These are phyloP conservation scores for Buphagus erythrorhynchus DNA, from an alignment of 2,797 vertebrate genomes.

Conservation along the genomic window DNA sequence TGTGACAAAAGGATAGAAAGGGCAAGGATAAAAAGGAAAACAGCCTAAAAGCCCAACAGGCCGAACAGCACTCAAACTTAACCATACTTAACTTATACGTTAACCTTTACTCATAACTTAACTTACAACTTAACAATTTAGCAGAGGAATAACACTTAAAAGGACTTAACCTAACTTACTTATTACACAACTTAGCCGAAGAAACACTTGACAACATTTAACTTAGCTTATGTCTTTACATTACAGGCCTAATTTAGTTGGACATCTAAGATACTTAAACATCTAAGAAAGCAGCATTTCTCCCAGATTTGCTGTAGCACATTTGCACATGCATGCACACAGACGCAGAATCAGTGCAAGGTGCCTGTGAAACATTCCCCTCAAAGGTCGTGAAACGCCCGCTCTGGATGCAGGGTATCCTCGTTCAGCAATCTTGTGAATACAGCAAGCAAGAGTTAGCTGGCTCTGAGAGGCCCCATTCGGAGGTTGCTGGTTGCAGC, in stretches of 20 bases:
- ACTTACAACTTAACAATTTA: neutral
- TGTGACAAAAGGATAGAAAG: neutral
- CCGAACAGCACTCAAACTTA: neutral
- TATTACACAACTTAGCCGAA: neutral
- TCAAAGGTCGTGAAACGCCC: neutral
- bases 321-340: accelerated
- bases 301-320: neutral
- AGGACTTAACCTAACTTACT: neutral
- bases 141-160: too few relatives aligned
- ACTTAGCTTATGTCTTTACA: neutral
- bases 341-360: neutral
- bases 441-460: neutral
- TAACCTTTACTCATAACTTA: neutral
- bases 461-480: neutral
- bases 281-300: neutral
- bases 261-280: neutral
- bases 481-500: neutral
- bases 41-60: neutral
- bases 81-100: neutral
- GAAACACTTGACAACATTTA: neutral
- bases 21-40: neutral
- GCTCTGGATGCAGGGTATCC: accelerated
- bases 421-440: accelerated
- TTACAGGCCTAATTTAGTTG: neutral
- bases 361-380: neutral